These are phyloP conservation scores for Cephus rjabovi DNA, from an alignment of 2,888 invertebrate genomes.

Conservation along the genomic window DNA sequence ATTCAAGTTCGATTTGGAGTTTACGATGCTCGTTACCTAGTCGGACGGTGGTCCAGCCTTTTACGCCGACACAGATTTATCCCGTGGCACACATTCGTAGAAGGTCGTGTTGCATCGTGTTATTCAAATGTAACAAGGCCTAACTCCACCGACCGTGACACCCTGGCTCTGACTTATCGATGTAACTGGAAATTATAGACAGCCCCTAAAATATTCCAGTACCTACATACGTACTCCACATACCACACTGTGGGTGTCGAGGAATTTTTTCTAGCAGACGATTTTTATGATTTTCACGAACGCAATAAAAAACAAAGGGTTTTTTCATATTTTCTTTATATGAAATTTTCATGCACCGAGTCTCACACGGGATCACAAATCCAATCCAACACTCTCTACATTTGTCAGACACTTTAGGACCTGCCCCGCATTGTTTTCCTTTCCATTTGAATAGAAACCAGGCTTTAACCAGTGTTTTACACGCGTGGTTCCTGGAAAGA, in stretches of 20 bases:
- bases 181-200: constrained; percentile 32
- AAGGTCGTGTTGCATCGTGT: constrained; percentile 58
- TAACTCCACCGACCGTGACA: constrained; percentile 14
- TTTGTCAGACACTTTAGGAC: constrained; percentile 61
- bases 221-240: not conserved
- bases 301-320: not conserved
- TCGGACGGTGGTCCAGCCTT: constrained; percentile 49
- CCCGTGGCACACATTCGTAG: constrained; percentile 49
- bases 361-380: not conserved
- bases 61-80: constrained; percentile 46
- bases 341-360: not conserved
- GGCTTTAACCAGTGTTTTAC: constrained; percentile 62
- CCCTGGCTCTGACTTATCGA: constrained; percentile 47
- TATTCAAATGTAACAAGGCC: constrained; percentile 61
- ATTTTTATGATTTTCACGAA: not conserved
- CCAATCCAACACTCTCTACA: constrained; percentile 41
- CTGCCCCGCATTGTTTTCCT: constrained; percentile 59
- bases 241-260: not conserved
- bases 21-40: constrained; percentile 41
- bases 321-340: not conserved
- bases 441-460: constrained; percentile 59
- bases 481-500: constrained; percentile 61
- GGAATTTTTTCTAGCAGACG: not conserved
- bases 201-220: not conserved
- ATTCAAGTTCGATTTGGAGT: constrained; percentile 49